These are phyloP conservation scores for Elymnias hypermnestra DNA, from an alignment of 1,140 invertebrate genomes.

Conservation along the genomic window DNA sequence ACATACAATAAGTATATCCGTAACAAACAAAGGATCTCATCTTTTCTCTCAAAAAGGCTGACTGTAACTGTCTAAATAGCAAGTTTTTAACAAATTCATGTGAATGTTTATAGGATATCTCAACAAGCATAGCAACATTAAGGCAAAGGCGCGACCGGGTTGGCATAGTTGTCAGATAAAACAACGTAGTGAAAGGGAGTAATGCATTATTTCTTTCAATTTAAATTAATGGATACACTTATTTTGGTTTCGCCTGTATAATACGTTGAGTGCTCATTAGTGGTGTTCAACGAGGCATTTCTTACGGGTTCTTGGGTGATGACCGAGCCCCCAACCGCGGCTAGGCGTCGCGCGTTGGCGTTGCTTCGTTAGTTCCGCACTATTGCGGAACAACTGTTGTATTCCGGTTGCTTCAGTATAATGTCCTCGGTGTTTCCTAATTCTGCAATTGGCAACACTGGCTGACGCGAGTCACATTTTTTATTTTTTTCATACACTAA, in stretches of 20 bases:
- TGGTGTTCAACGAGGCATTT: constrained; percentile 25
- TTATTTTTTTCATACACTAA: too few relatives aligned
- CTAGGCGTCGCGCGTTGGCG: constrained; percentile 1
- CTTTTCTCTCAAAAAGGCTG: too few relatives aligned
- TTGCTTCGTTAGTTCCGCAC: constrained; percentile 42
- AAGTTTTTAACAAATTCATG: too few relatives aligned
- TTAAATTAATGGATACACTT: not conserved
- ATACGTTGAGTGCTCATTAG: constrained; percentile 21
- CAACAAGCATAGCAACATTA: too few relatives aligned
- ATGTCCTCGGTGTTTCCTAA: not conserved
- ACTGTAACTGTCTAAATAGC: too few relatives aligned
- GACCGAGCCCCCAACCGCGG: constrained; percentile 3
- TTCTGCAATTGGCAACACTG: not conserved
- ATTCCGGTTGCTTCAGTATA: constrained; percentile 16
- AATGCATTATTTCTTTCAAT: not conserved
- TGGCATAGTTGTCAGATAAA: too few relatives aligned
- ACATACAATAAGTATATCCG: too few relatives aligned
- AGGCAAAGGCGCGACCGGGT: too few relatives aligned
- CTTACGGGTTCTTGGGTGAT: constrained; percentile 17
- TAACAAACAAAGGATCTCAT: too few relatives aligned
- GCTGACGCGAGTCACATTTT: too few relatives aligned
- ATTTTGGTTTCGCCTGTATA: constrained; percentile 13
- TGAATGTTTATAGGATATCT: too few relatives aligned
- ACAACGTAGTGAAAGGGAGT: too few relatives aligned
- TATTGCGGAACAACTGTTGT: constrained; percentile 39